A percentile compares a stretch with the other conserved stretches of the same genome.
phyloP scores from a whole-genome alignment of 2,113 vertebrate species.

The Apteryx mantelli region DNA sequence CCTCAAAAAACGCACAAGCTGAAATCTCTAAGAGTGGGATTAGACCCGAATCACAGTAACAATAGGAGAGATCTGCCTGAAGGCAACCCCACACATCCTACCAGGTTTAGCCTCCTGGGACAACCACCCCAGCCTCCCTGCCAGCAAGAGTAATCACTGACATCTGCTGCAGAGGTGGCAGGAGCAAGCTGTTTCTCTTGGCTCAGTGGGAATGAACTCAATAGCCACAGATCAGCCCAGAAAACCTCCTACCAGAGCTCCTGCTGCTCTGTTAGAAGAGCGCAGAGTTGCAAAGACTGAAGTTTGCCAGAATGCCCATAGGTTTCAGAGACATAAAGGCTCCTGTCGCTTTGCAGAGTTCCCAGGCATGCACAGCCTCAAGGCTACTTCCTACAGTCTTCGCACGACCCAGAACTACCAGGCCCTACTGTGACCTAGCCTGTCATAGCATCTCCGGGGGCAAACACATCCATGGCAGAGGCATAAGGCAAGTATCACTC shows the following conservation, averaged over 20 bases:
- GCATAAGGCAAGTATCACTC: no score
- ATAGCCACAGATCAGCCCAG: background rate
- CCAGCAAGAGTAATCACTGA: no score
- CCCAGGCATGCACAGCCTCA: background rate
- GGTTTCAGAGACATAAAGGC: background rate
- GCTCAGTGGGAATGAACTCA: background rate
- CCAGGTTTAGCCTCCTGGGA: no score
- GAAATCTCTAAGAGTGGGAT: background rate
- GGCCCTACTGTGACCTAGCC: rapidly evolving
- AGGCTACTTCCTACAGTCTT: background rate
- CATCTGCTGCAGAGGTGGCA: no score
- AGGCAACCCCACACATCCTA: no score
- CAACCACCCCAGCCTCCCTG: no score
- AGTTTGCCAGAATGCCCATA: rapidly evolving
- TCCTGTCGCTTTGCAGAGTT: background rate
- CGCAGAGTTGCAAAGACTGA: background rate
- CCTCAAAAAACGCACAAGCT: background rate
- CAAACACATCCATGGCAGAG: background rate
- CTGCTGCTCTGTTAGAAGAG: background rate
- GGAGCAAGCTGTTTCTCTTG: no score
- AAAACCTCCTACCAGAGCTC: background rate
- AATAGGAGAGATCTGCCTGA: background rate
- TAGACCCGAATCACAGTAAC: background rate
- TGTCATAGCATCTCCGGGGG: background rate
- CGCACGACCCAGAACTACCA: no score